A percentile compares a stretch with the other conserved stretches of the same genome.
Conservation (phyloP, 2,113 vertebrate genomes). For the Strix aluco region DNA sequence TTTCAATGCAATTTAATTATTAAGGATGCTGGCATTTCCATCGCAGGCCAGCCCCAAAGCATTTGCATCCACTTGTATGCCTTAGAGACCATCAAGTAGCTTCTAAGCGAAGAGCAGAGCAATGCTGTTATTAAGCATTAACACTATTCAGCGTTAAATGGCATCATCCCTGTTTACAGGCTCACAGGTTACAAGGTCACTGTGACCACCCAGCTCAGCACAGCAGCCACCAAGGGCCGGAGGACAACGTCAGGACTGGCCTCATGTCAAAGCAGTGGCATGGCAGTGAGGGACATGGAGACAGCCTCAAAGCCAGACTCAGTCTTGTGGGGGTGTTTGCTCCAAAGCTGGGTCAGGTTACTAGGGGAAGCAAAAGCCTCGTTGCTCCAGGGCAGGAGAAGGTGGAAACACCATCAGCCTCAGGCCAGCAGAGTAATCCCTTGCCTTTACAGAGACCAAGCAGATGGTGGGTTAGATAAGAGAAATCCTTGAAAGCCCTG, state of each 20-base stretch:
- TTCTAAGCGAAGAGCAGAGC: background rate
- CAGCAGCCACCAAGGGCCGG: background rate
- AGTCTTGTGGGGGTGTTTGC: rapidly evolving
- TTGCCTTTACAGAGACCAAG: background rate
- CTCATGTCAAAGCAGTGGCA: background rate
- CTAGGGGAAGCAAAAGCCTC: background rate
- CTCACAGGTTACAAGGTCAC: background rate
- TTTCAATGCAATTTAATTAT: background rate
- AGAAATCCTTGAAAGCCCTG: background rate
- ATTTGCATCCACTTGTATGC: background rate
- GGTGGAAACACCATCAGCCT: background rate
- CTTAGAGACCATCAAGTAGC: rapidly evolving
- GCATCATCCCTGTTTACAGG: background rate
- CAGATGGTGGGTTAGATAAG: background rate
- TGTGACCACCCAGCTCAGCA: background rate
- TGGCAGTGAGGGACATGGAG: rapidly evolving
- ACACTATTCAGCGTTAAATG: background rate
- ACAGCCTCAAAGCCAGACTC: background rate
- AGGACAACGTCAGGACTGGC: background rate
- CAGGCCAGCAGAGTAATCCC: background rate
- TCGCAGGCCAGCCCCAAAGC: background rate
- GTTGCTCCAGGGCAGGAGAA: background rate
- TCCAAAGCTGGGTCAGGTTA: background rate
- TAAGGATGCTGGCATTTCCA: background rate
- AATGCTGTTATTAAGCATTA: background rate